Conservation (phyloP, 2,888 invertebrate genomes). For the Melanostoma mellinum region DNA sequence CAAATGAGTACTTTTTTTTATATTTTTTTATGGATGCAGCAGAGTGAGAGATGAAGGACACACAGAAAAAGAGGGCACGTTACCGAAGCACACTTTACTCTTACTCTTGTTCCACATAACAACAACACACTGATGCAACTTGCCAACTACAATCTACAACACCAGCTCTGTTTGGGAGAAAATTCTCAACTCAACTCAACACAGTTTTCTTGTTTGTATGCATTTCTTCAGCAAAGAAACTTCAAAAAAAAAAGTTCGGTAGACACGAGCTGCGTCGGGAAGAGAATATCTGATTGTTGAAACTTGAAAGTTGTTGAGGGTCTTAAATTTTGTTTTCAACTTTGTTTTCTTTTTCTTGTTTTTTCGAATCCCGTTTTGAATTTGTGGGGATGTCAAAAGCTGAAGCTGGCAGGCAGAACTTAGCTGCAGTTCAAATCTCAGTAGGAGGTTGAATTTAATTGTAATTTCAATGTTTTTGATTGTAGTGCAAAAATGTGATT, state of each 20-base stretch:
- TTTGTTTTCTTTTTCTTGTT: constrained; percentile 21
- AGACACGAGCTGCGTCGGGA: background rate
- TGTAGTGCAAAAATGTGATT: too few relatives aligned
- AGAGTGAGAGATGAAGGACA: constrained; percentile 51
- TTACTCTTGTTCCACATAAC: constrained; percentile 49
- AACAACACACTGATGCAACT: background rate
- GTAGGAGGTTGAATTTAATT: too few relatives aligned
- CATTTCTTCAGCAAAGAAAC: background rate
- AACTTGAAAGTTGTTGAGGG: background rate
- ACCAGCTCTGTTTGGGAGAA: constrained; percentile 18
- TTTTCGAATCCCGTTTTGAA: background rate
- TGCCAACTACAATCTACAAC: background rate
- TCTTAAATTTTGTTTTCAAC: constrained; percentile 13
- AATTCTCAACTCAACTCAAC: background rate
- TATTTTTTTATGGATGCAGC: constrained; percentile 16
- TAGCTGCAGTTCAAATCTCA: too few relatives aligned
- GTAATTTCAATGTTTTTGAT: too few relatives aligned
- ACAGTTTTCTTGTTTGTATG: constrained; percentile 28
- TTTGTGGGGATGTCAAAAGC: too few relatives aligned
- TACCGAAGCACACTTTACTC: constrained; percentile 38
- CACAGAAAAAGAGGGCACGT: constrained; percentile 27
- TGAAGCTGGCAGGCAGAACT: too few relatives aligned
- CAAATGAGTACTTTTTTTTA: constrained; percentile 10
- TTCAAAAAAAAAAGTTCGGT: constrained; percentile 1
- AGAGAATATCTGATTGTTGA: background rate